phyloP scores from a whole-genome alignment of 1,140 invertebrate species.

The Gonioctena quinquepunctata region DNA sequence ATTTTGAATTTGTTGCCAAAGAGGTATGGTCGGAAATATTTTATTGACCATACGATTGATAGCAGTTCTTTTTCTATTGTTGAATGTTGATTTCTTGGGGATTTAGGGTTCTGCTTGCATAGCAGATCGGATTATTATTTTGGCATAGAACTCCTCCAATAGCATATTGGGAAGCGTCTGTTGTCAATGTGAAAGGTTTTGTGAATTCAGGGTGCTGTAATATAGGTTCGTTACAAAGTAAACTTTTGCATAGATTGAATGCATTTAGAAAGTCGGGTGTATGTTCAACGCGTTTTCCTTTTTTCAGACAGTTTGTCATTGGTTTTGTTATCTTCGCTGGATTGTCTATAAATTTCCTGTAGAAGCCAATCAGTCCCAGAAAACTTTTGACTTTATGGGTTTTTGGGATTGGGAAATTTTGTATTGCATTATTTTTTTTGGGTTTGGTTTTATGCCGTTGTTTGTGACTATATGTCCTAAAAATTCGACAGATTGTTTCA shows the following conservation, averaged over 20 bases:
- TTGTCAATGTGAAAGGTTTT: too few relatives aligned
- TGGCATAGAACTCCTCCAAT: too few relatives aligned
- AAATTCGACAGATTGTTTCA: conserved; percentile 28
- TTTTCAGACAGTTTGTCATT: not conserved
- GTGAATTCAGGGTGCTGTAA: too few relatives aligned
- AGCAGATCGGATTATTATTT: too few relatives aligned
- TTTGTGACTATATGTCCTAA: conserved; percentile 35
- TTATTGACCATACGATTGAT: conserved; percentile 15
- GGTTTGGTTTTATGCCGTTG: conserved; percentile 33
- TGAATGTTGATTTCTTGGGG: conserved; percentile 33
- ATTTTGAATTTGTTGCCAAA: conserved; percentile 22
- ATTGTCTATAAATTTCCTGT: not conserved
- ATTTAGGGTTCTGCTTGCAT: too few relatives aligned
- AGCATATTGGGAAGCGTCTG: too few relatives aligned
- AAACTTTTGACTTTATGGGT: conserved; percentile 33
- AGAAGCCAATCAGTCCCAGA: conserved; percentile 1
- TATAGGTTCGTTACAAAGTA: too few relatives aligned
- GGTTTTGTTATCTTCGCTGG: not conserved
- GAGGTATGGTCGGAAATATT: conserved; percentile 30
- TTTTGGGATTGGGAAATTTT: conserved; percentile 32
- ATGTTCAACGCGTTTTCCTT: too few relatives aligned
- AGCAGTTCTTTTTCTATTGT: conserved; percentile 30
- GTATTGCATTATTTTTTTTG: conserved; percentile 31
- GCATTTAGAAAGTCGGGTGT: too few relatives aligned
- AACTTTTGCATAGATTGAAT: too few relatives aligned